These are phyloP conservation scores for Chrysolina americana DNA, from an alignment of 2,888 invertebrate genomes.

Conservation along the genomic window DNA sequence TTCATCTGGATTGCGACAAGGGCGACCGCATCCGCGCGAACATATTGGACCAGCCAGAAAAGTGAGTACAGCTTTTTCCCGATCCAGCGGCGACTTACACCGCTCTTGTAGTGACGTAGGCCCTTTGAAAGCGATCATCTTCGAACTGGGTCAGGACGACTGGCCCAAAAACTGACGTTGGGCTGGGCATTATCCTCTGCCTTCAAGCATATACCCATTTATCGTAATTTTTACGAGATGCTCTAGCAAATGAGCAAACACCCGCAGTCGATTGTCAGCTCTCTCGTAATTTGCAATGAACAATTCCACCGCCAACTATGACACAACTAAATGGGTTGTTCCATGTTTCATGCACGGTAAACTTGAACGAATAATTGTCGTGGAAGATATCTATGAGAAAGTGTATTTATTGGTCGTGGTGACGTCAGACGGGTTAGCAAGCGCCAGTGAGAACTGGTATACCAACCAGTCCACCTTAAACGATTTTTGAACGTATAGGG, in stretches of 20 bases:
- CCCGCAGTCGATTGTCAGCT: too few species aligned
- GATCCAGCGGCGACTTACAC: neutral
- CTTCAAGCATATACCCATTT: neutral
- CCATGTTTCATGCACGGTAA: neutral
- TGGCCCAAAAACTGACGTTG: constrained; percentile 35
- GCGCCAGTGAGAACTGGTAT: constrained; percentile 54
- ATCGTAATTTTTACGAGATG: neutral
- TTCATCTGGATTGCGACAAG: constrained; percentile 65
- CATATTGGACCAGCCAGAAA: constrained; percentile 68
- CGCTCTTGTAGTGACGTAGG: constrained; percentile 30
- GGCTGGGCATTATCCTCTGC: constrained; percentile 6
- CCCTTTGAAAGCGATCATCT: constrained; percentile 21
- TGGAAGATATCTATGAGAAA: constrained; percentile 19
- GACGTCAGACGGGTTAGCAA: constrained; percentile 52
- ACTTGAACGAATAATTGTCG: neutral
- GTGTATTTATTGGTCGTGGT: constrained; percentile 37
- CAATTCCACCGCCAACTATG: constrained; percentile 1
- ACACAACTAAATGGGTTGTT: neutral
- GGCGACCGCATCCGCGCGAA: constrained; percentile 67
- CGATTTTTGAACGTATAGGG: constrained; percentile 19
- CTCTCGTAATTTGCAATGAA: neutral
- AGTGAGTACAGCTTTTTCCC: constrained; percentile 62
- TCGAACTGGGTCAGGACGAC: constrained; percentile 52
- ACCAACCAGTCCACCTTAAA: constrained; percentile 14
- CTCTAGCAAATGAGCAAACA: neutral